Conservation (phyloP, 2,113 vertebrate species). For the Nesoenas mayeri region DNA sequence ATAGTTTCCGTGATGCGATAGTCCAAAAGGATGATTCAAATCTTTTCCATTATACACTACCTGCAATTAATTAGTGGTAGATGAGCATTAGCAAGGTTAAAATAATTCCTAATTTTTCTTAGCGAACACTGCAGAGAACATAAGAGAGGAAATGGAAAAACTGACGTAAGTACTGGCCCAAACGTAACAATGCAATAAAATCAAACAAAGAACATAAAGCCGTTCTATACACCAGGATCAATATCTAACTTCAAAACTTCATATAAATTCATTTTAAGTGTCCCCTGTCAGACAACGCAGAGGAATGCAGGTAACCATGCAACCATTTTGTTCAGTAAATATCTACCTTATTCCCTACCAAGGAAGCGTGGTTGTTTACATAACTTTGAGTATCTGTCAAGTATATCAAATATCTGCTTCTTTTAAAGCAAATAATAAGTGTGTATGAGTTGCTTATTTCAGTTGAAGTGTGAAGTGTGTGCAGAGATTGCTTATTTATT, state of each 20-base stretch:
- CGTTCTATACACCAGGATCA: neutral
- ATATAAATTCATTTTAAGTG: neutral
- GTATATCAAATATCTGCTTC: neutral
- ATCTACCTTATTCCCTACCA: neutral
- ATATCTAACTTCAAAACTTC: neutral
- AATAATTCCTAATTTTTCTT: neutral
- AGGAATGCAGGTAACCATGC: neutral
- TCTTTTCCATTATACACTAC: constrained; percentile 95
- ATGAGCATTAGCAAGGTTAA: neutral
- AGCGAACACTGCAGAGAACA: neutral
- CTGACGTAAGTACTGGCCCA: neutral
- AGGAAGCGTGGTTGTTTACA: neutral
- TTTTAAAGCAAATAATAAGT: neutral
- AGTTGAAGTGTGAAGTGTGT: neutral
- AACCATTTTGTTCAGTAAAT: neutral
- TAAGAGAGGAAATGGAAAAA: neutral
- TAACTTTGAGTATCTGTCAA: neutral
- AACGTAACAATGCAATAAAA: neutral
- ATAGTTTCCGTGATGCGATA: constrained; percentile 90
- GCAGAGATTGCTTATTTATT: neutral
- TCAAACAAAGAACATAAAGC: neutral
- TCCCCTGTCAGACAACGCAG: neutral
- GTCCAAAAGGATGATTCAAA: constrained; percentile 95
- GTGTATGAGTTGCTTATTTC: neutral
- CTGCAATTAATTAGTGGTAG: constrained; percentile 73